These are phyloP conservation scores for Elanus axillaris DNA, from an alignment of 2,113 vertebrate species.

Conservation along the genomic window DNA sequence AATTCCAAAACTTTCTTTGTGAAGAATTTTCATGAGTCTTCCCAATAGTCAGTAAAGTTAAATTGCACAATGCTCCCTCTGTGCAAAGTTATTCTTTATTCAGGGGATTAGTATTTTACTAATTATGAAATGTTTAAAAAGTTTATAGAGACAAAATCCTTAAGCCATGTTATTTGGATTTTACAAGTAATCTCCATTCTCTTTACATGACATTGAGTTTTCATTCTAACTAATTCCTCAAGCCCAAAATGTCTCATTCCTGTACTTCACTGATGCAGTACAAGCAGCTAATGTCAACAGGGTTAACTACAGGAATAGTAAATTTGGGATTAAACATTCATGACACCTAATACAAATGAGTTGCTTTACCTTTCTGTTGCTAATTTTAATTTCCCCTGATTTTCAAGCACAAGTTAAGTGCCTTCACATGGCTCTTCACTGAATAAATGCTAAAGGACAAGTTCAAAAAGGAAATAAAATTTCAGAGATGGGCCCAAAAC, in stretches of 20 bases:
- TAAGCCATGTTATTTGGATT: neutral
- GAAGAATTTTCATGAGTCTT: neutral
- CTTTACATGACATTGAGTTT: neutral
- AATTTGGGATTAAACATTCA: slow-evolving; percentile 44
- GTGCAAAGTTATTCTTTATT: neutral
- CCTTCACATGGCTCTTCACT: slow-evolving; percentile 40
- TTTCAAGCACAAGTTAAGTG: slow-evolving; percentile 46
- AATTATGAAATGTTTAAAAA: neutral
- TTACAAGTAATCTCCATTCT: neutral
- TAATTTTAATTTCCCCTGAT: slow-evolving; percentile 57
- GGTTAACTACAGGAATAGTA: slow-evolving; percentile 35
- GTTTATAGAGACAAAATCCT: neutral
- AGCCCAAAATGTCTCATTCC: neutral
- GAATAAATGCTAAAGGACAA: neutral
- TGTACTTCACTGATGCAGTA: neutral
- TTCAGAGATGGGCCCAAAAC: neutral
- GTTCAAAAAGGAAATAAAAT: neutral
- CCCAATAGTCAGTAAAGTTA: neutral
- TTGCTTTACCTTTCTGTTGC: slow-evolving; percentile 43
- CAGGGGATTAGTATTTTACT: neutral
- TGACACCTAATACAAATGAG: slow-evolving; percentile 24
- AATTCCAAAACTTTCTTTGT: neutral
- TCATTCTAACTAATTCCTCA: neutral
- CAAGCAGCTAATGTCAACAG: neutral
- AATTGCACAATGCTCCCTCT: neutral